Evolutionary conservation across 1,140 invertebrate genomes (phyloP).

Genomic region (Drosophila kikkawai): DNA sequence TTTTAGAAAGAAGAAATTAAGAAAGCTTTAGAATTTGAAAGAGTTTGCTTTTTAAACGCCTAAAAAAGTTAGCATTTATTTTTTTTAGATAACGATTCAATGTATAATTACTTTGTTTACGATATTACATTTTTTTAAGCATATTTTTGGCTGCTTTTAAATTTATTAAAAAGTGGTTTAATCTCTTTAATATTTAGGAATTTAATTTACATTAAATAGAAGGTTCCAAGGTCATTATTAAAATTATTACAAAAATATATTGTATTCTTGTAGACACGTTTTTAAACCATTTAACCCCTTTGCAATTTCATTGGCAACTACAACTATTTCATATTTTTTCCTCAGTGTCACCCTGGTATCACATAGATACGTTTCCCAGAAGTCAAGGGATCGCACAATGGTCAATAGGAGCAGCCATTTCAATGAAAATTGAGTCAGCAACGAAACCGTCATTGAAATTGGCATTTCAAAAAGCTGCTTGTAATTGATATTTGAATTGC

Average conservation of each 20-base stretch:
- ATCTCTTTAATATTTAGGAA: not conserved
- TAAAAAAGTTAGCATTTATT: not conserved
- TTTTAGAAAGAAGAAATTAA: no score
- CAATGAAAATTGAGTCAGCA: slow-evolving; percentile 58
- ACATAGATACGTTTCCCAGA: slow-evolving; percentile 30
- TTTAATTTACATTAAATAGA: not conserved
- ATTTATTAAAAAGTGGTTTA: no score
- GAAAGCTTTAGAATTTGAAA: not conserved
- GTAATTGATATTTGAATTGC: slow-evolving; percentile 53
- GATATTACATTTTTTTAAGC: no score
- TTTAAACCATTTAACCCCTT: not conserved
- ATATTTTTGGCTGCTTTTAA: no score
- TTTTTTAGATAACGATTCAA: no score
- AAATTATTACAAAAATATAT: not conserved
- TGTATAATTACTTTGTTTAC: no score
- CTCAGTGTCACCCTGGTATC: slow-evolving; percentile 13
- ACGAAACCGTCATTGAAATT: slow-evolving; percentile 50
- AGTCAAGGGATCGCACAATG: slow-evolving; percentile 73
- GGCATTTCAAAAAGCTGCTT: slow-evolving; percentile 38
- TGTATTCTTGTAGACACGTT: not conserved
- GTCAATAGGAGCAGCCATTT: slow-evolving; percentile 65
- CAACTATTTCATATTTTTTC: not conserved
- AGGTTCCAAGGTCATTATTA: no score
- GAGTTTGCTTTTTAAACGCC: not conserved
- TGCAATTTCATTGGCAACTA: not conserved